Evolutionary conservation across 2,113 vertebrate genomes (phyloP).

Genomic region (Zapus hudsonius): DNA sequence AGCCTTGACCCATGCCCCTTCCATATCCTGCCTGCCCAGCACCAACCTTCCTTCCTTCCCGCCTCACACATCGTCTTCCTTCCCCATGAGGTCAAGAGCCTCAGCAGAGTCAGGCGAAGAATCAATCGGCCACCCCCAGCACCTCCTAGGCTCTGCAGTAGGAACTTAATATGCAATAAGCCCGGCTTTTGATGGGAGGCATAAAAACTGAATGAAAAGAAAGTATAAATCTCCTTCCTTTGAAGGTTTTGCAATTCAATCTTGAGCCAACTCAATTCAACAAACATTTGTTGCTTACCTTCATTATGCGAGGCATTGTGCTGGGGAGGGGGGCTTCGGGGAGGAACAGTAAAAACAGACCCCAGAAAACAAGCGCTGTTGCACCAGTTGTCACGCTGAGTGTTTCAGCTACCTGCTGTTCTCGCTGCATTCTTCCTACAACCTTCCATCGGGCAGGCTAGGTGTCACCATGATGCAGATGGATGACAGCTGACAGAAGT

Average conservation of each 20-base stretch:
- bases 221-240: slow-evolving; percentile 14
- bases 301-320: slow-evolving; percentile 72
- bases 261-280: slow-evolving; percentile 75
- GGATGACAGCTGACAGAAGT: rapidly evolving
- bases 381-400: not conserved
- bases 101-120: not conserved
- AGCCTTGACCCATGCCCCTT: not conserved
- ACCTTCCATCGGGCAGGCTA: not conserved
- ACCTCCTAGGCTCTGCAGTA: not conserved
- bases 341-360: slow-evolving; percentile 32
- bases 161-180: not conserved
- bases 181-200: not conserved
- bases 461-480: rapidly evolving
- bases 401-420: not conserved
- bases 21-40: not conserved
- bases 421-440: not conserved
- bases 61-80: not conserved
- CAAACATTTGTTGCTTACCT: slow-evolving; percentile 74
- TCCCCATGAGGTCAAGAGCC: not conserved
- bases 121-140: no score
- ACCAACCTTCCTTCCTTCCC: not conserved
- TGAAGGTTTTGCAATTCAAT: slow-evolving; percentile 50
- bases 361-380: not conserved
- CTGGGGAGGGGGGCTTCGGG: slow-evolving; percentile 1
- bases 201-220: not conserved